These are phyloP conservation scores for Cistogaster globosa DNA, from an alignment of 2,888 invertebrate genomes.

Conservation along the genomic window DNA sequence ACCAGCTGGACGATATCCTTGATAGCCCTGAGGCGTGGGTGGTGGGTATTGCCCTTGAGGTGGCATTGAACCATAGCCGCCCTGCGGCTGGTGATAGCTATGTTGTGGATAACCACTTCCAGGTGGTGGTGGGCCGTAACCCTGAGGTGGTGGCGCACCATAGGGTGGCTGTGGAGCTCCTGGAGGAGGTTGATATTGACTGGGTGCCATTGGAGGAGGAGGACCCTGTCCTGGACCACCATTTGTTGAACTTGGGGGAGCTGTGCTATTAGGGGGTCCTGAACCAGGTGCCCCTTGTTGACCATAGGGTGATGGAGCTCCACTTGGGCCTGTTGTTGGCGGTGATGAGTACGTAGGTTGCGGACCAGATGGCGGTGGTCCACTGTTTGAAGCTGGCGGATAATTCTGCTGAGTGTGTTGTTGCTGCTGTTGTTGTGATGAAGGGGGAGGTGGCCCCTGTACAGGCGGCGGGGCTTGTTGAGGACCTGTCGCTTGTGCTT, in stretches of 20 bases:
- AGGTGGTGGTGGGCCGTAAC: conserved; percentile 81
- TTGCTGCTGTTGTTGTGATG: conserved; percentile 62
- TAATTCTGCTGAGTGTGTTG: conserved; percentile 71
- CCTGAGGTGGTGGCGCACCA: conserved; percentile 80
- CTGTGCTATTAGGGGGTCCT: conserved; percentile 81
- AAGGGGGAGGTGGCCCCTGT: conserved; percentile 70
- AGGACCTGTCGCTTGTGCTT: conserved; percentile 67
- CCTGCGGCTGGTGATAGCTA: conserved; percentile 84
- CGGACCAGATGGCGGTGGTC: conserved; percentile 77
- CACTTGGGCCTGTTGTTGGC: conserved; percentile 75
- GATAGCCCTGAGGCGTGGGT: conserved; percentile 86
- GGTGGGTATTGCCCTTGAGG: conserved; percentile 86
- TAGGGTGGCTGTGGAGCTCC: conserved; percentile 80
- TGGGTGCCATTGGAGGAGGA: conserved; percentile 75
- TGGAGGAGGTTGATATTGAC: conserved; percentile 82
- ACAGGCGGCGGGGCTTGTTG: conserved; percentile 70
- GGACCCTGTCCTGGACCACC: conserved; percentile 83
- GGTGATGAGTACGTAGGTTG: conserved; percentile 81
- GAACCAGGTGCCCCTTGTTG: conserved; percentile 76
- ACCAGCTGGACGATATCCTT: conserved; percentile 86
- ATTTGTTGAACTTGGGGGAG: conserved; percentile 80
- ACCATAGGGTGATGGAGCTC: conserved; percentile 77
- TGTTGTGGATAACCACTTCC: conserved; percentile 85
- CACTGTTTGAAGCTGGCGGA: conserved; percentile 79
- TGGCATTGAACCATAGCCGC: conserved; percentile 85